A percentile compares a stretch with the other conserved stretches of the same genome.
Evolutionary conservation across 2,113 vertebrate genomes (phyloP).

Genomic region (Bolborhynchus lineola): DNA sequence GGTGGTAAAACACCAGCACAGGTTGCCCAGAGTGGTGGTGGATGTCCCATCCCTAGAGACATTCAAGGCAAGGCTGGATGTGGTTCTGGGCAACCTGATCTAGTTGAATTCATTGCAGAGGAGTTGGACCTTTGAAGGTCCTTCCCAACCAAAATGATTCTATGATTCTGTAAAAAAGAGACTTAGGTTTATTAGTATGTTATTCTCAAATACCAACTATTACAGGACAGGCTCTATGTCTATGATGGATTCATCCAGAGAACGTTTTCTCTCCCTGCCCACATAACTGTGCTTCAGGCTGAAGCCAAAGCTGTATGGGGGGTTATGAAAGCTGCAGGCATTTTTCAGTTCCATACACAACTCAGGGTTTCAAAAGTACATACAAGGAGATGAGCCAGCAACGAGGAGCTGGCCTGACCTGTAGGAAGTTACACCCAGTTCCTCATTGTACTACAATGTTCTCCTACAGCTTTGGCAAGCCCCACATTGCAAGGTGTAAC

Average conservation of each 20-base stretch:
- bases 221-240: constrained; percentile 3
- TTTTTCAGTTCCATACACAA: neutral
- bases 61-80: neutral
- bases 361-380: neutral
- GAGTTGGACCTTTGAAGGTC: neutral
- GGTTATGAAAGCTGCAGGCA: neutral
- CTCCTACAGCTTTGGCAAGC: neutral
- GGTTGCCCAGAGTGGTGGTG: neutral
- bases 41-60: neutral
- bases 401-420: neutral
- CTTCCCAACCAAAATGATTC: neutral
- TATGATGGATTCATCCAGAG: constrained; percentile 27
- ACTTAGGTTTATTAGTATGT: constrained; percentile 13
- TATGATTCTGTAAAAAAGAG: neutral
- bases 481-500: neutral
- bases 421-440: neutral
- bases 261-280: constrained; percentile 51
- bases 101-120: neutral
- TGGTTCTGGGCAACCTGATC: neutral
- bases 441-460: neutral
- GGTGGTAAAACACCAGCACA: neutral
- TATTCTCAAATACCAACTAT: neutral
- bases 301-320: constrained; percentile 14
- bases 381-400: neutral
- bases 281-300: neutral